Evolutionary conservation across 2,113 vertebrate species (phyloP).

Genomic region (Setophaga kirtlandii): DNA sequence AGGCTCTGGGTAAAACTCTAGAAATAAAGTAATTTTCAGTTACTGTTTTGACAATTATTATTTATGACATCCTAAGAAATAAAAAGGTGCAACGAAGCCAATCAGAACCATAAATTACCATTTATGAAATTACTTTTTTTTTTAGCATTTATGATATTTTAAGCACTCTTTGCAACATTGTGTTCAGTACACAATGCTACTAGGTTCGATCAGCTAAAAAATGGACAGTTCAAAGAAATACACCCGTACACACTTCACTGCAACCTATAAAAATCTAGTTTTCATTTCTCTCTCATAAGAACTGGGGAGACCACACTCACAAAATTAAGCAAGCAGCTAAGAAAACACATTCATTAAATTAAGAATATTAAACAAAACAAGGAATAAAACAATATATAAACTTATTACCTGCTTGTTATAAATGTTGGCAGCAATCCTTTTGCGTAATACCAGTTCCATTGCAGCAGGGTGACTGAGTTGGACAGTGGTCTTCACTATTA

Average conservation of each 20-base stretch:
- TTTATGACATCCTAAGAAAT: neutral
- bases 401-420: constrained; percentile 93
- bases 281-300: neutral
- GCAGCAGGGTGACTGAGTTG: constrained; percentile 96
- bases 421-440: constrained; percentile 94
- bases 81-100: neutral
- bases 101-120: neutral
- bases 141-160: neutral
- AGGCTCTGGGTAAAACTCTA: constrained; percentile 99
- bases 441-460: constrained; percentile 94
- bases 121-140: neutral
- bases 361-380: neutral
- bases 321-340: neutral
- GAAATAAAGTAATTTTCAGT: neutral
- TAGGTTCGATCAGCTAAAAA: neutral
- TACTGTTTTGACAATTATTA: neutral
- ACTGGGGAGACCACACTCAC: neutral
- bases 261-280: neutral
- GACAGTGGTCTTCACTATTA: constrained; percentile 92
- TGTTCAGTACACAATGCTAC: neutral
- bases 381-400: neutral
- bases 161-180: neutral
- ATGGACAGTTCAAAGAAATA: neutral
- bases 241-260: neutral
- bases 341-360: neutral